Percentiles rank a stretch among this genome's conserved stretches.
Conservation (phyloP, 2,888 invertebrate genomes). For the Halocaridina rubra region DNA sequence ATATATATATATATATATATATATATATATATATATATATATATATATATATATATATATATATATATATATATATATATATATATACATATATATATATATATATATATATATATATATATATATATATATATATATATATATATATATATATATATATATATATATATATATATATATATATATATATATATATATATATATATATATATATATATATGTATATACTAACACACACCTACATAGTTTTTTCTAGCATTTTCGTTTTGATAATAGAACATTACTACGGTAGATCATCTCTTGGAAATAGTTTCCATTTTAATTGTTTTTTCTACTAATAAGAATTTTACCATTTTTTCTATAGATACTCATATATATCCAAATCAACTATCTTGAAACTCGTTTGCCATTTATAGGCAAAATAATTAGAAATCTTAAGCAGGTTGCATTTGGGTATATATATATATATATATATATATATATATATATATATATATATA, state of each 20-base stretch:
- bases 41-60: neutral
- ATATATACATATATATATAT: neutral
- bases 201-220: neutral
- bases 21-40: neutral
- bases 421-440: too few relatives aligned
- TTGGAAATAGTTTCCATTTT: too few relatives aligned
- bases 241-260: too few relatives aligned
- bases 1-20: neutral
- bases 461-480: neutral
- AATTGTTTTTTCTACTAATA: too few relatives aligned
- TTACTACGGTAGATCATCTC: too few relatives aligned
- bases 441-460: neutral
- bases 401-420: too few relatives aligned
- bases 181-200: neutral
- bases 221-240: too few relatives aligned
- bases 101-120: neutral
- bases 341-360: too few relatives aligned
- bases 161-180: neutral
- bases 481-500: neutral
- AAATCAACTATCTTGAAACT: too few relatives aligned
- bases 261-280: too few relatives aligned
- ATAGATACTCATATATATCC: too few relatives aligned
- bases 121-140: neutral
- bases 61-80: neutral
- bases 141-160: neutral